These are phyloP conservation scores for Stratiolaelaps scimitus DNA, from an alignment of 1,140 invertebrate genomes.

Conservation along the genomic window DNA sequence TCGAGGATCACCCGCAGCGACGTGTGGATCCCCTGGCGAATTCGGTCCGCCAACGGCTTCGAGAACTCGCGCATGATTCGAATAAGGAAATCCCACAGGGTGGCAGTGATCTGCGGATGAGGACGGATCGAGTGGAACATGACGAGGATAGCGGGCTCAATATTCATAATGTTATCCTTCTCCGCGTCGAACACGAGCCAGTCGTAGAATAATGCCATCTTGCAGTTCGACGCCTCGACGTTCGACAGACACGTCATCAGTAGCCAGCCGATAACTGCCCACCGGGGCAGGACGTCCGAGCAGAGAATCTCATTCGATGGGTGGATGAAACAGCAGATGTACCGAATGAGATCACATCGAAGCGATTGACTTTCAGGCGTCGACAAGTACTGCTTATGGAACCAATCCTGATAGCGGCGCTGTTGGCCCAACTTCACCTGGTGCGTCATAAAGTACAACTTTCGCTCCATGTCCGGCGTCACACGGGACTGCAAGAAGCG, in stretches of 20 bases:
- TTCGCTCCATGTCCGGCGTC: conserved; percentile 93
- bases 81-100: conserved; percentile 86
- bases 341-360: conserved; percentile 83
- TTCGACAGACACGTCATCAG: conserved; percentile 87
- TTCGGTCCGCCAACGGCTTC: conserved; percentile 65
- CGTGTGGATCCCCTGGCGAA: conserved; percentile 74
- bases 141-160: conserved; percentile 93
- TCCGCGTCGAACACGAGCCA: conserved; percentile 91
- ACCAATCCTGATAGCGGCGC: conserved; percentile 97
- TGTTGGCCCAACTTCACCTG: conserved; percentile 83
- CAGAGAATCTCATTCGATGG: conserved; percentile 91
- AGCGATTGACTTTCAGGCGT: conserved; percentile 90
- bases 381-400: conserved; percentile 89
- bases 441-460: conserved; percentile 79
- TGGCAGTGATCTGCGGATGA: conserved; percentile 86
- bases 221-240: conserved; percentile 85
- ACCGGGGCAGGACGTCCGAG: conserved; percentile 94
- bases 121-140: conserved; percentile 95
- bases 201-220: conserved; percentile 90
- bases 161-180: conserved; percentile 97
- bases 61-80: conserved; percentile 86
- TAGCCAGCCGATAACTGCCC: conserved; percentile 96
- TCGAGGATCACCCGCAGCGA: conserved; percentile 85
- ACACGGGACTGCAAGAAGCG: conserved; percentile 77
- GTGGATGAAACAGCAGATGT: conserved; percentile 94